phyloP scores from a whole-genome alignment of 2,113 vertebrate species.

The Triplophysa tibetana region DNA sequence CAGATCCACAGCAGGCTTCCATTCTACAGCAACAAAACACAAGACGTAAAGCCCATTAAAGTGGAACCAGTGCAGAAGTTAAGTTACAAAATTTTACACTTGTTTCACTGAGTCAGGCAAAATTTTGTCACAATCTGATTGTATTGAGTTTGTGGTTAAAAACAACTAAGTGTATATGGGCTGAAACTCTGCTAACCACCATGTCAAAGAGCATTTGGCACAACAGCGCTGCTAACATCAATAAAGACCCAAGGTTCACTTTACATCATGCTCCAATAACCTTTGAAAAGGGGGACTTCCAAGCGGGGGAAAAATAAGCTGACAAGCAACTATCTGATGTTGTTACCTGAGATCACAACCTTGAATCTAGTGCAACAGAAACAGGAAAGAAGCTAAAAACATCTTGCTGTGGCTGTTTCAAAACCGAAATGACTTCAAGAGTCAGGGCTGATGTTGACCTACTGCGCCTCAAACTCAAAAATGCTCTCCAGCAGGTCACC shows the following conservation, averaged over 20 bases:
- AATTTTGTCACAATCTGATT: not conserved
- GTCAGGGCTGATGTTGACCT: too few relatives aligned
- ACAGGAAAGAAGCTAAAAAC: not conserved
- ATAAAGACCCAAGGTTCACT: not conserved
- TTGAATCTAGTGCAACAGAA: not conserved
- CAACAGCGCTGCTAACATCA: not conserved
- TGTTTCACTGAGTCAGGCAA: not conserved
- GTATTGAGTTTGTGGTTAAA: not conserved
- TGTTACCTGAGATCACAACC: not conserved
- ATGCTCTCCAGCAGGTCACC: not conserved
- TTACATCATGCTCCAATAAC: slow-evolving; percentile 63
- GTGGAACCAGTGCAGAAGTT: not conserved
- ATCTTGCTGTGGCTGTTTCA: not conserved
- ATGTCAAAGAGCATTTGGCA: slow-evolving; percentile 3
- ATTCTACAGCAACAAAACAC: slow-evolving; percentile 64
- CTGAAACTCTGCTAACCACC: not conserved
- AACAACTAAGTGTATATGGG: not conserved
- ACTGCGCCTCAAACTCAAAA: not conserved
- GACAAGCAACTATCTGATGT: not conserved
- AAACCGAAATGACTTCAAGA: not conserved
- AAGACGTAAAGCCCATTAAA: not conserved
- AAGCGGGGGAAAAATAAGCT: not conserved
- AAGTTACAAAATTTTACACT: too few relatives aligned
- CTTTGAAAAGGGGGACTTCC: slow-evolving; percentile 35
- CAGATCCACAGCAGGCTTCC: slow-evolving; percentile 74